Evolutionary conservation across 2,888 invertebrate genomes (phyloP).

Genomic region (Drepana falcataria): DNA sequence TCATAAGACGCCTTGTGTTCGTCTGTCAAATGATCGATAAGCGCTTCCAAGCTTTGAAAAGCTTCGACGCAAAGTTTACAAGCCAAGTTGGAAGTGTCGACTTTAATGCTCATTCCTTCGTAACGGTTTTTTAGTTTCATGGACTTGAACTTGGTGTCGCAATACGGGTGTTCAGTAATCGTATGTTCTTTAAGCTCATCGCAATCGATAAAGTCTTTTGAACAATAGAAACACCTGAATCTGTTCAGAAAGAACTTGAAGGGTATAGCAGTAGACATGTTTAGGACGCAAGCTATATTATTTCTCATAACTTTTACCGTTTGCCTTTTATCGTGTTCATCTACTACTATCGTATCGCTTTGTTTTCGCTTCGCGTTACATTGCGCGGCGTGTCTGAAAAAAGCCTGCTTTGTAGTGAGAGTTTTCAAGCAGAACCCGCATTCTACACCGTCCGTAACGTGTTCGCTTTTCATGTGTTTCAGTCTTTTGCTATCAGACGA

Average conservation of each 20-base stretch:
- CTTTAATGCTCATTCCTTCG: conserved; percentile 51
- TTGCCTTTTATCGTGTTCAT: conserved; percentile 31
- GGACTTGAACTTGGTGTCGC: conserved; percentile 43
- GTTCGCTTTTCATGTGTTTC: conserved; percentile 52
- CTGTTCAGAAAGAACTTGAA: conserved; percentile 57
- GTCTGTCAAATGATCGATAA: conserved; percentile 40
- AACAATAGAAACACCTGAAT: conserved; percentile 63
- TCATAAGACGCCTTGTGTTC: conserved; percentile 43
- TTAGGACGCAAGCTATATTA: conserved; percentile 49
- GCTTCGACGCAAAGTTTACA: conserved; percentile 46
- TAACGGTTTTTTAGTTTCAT: conserved; percentile 51
- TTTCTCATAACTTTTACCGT: conserved; percentile 37
- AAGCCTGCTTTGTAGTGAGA: conserved; percentile 46
- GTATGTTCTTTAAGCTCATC: conserved; percentile 53
- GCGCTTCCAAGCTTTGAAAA: conserved; percentile 30
- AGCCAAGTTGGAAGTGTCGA: conserved; percentile 47
- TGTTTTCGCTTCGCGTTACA: conserved; percentile 27
- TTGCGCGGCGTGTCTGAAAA: conserved; percentile 47
- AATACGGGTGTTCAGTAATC: conserved; percentile 44
- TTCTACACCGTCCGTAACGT: conserved; percentile 30
- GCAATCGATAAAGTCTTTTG: conserved; percentile 51
- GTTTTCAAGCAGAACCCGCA: conserved; percentile 52
- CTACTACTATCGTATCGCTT: conserved; percentile 16
- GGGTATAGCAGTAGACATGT: conserved; percentile 58
- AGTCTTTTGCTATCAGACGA: conserved; percentile 39